A percentile compares a stretch with the other conserved stretches of the same genome.
Evolutionary conservation across 1,140 invertebrate species (phyloP).

Genomic region (Heterodera carotae): DNA sequence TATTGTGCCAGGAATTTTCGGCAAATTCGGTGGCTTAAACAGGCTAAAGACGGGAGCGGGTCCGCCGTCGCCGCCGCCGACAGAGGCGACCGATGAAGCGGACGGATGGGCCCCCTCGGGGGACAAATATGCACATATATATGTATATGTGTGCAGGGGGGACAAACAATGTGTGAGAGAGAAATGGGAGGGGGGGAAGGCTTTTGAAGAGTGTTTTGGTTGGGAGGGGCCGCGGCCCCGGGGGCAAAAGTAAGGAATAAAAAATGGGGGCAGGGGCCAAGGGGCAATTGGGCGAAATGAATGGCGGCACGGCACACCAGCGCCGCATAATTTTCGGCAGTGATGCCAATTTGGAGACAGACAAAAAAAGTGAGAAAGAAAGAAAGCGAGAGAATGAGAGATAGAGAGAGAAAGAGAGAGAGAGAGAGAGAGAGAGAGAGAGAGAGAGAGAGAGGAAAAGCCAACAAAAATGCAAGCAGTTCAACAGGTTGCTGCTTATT

Average conservation of each 20-base stretch:
- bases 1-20: neutral
- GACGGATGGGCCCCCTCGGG: neutral
- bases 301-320: slow-evolving; percentile 2
- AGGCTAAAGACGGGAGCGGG: neutral
- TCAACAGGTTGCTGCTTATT: no score
- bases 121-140: no score
- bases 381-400: neutral
- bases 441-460: no score
- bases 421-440: no score
- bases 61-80: no score
- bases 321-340: neutral
- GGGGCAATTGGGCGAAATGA: neutral
- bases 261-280: neutral
- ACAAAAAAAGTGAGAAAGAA: neutral
- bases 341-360: neutral
- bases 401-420: neutral
- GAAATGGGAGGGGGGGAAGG: neutral
- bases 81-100: neutral
- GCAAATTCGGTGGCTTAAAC: neutral
- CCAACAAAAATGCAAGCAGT: no score
- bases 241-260: neutral
- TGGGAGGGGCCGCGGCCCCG: neutral
- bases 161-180: slow-evolving; percentile 13
- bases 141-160: no score
- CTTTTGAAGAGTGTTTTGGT: no score